Evolutionary conservation across 2,113 vertebrate species (phyloP).

Genomic region (Albula glossodonta): DNA sequence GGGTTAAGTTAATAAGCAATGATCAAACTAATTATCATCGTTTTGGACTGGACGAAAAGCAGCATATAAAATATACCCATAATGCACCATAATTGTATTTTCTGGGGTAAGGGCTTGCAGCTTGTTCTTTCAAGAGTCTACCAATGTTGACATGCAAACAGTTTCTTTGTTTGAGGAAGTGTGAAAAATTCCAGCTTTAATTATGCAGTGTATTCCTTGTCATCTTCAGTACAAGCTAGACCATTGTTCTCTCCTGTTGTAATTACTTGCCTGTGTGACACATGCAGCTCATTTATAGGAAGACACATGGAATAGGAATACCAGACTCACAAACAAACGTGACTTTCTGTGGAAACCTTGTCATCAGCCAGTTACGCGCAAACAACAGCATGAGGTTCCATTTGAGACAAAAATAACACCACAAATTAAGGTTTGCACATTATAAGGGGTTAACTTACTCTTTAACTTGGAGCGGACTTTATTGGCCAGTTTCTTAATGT

Average conservation of each 20-base stretch:
- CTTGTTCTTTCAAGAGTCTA: not conserved
- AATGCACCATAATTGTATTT: too few species aligned
- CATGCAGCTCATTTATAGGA: not conserved
- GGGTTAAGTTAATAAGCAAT: too few species aligned
- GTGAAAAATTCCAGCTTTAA: not conserved
- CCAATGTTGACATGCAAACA: not conserved
- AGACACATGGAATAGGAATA: not conserved
- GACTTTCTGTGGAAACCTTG: not conserved
- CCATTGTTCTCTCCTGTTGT: not conserved
- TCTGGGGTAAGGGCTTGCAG: not conserved
- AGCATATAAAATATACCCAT: too few species aligned
- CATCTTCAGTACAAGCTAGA: not conserved
- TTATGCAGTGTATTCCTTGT: conserved; percentile 11
- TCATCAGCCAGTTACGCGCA: not conserved
- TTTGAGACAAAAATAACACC: not conserved
- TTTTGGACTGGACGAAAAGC: too few species aligned
- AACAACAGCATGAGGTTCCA: not conserved
- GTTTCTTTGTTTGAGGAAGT: not conserved
- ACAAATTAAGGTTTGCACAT: not conserved
- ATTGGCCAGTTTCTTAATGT: conserved; percentile 96
- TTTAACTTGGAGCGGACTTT: conserved; percentile 97
- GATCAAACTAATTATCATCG: too few species aligned
- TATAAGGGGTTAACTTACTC: conserved; percentile 76
- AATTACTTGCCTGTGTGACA: not conserved
- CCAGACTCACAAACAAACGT: not conserved